Conservation (phyloP, 2,113 vertebrate species). For the Acanthisitta chloris region DNA sequence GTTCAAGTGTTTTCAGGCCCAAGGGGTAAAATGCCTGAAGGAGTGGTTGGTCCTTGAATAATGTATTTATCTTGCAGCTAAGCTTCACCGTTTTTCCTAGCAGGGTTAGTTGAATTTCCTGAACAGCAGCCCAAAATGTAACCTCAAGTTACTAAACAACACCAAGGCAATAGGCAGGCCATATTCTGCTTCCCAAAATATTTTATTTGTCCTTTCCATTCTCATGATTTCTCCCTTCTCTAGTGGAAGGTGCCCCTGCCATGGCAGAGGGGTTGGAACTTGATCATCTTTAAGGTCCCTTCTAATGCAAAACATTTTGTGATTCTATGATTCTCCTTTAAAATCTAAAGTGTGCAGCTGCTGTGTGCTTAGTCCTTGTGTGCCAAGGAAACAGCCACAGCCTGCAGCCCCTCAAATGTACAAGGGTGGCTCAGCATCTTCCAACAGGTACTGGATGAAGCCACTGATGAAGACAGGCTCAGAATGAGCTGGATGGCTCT, state of each 20-base stretch:
- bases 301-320: background rate
- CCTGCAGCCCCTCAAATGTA: background rate
- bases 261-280: background rate
- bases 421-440: background rate
- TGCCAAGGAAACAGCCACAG: background rate
- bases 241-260: background rate
- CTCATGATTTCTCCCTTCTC: background rate
- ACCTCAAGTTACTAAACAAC: background rate
- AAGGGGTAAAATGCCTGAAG: slow-evolving; percentile 18
- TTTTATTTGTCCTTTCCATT: background rate
- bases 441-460: background rate
- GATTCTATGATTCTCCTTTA: background rate
- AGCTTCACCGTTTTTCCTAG: background rate
- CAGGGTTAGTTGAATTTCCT: background rate
- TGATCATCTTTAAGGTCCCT: background rate
- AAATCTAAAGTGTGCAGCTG: background rate
- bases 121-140: background rate
- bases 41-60: slow-evolving; percentile 10
- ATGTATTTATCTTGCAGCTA: slow-evolving; percentile 43
- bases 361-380: background rate
- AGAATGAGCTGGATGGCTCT: background rate
- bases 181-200: background rate
- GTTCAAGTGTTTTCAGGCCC: slow-evolving; percentile 13
- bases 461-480: background rate
- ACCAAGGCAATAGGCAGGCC: background rate